Evolutionary conservation across 2,888 invertebrate species (phyloP).

Genomic region (Rhingia campestris): DNA sequence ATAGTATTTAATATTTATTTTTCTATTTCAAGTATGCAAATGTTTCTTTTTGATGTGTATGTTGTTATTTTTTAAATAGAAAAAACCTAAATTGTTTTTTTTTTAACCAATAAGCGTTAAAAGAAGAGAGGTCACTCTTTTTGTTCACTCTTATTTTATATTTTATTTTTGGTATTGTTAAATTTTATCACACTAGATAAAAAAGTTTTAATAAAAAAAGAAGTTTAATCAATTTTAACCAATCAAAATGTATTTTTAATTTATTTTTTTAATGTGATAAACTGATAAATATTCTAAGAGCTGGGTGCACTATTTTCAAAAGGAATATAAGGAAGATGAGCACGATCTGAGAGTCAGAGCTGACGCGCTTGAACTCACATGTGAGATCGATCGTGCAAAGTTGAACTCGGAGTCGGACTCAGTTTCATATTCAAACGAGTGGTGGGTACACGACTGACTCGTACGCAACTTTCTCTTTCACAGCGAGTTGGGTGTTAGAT

Average conservation of each 20-base stretch:
- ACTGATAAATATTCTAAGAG: no score
- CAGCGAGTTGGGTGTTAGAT: no score
- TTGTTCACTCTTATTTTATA: background rate
- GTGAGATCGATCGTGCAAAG: no score
- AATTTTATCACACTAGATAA: constrained; percentile 49
- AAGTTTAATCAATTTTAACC: constrained; percentile 47
- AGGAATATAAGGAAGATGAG: no score
- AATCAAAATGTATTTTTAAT: background rate
- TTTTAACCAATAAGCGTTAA: constrained; percentile 25
- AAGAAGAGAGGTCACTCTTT: constrained; percentile 28
- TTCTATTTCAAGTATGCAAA: constrained; percentile 49
- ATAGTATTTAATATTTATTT: constrained; percentile 63
- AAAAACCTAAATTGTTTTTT: constrained; percentile 24
- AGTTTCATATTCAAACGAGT: no score
- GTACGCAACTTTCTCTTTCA: no score
- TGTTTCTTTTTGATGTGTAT: constrained; percentile 26
- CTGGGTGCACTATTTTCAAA: no score
- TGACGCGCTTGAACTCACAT: no score
- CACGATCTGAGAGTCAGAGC: no score
- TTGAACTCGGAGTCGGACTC: no score
- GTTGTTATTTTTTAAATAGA: constrained; percentile 42
- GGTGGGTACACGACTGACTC: no score
- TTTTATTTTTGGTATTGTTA: constrained; percentile 59
- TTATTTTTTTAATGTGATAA: no score
- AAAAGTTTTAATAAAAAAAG: constrained; percentile 58